Evolutionary conservation across 2,888 invertebrate species (phyloP), one percentile per base, ranked within the genome.

Genomic region (Diarsia rubi): DNA sequence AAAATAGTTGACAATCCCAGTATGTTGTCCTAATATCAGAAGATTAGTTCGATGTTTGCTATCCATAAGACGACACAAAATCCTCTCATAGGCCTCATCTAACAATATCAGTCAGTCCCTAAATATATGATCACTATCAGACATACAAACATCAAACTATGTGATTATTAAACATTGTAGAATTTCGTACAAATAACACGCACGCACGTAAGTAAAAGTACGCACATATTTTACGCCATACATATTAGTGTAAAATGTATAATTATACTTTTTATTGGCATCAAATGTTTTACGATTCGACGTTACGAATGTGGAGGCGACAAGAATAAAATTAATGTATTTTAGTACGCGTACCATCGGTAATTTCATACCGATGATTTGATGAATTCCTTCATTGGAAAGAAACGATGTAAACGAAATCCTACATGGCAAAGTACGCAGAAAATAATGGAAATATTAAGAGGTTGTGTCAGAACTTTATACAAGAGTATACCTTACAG

Each of bases 311-410:
- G 31, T 63, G 66, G 65, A 31, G 37, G 27, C 49, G 37, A 74
- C 81, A 49, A 57, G 80, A 85, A 85, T 85, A 85, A 78, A 73
- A 76, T 76, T 37, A 19, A 75, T 68, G 60, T 81, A 73, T 79
- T 78, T 78, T 78, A 83, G 69, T 63, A 74, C 12, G n/a, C 44
- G 62, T 79, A 59, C 73, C 63, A 52, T 62, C 49, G 19, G 73
- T 67, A 64, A 78, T 69, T 63, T 59, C 12, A 57, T 42, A 54
- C 52, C 44, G 45, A 54, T 63, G 66, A 59, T 47, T 42, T 67
- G 49, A 42, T 45, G n/a, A 59, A 67, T 67, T 44, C 57, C 57
- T 73, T 37, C 37, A 37, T 37, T 37, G 1, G 0, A 31, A 65
- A 5, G n/a, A 42, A 37, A 79, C 47, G n/a, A 59, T 27, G 31